These are phyloP conservation scores for Drosophila meridiana DNA, from an alignment of 2,888 invertebrate species.

Conservation along the genomic window DNA sequence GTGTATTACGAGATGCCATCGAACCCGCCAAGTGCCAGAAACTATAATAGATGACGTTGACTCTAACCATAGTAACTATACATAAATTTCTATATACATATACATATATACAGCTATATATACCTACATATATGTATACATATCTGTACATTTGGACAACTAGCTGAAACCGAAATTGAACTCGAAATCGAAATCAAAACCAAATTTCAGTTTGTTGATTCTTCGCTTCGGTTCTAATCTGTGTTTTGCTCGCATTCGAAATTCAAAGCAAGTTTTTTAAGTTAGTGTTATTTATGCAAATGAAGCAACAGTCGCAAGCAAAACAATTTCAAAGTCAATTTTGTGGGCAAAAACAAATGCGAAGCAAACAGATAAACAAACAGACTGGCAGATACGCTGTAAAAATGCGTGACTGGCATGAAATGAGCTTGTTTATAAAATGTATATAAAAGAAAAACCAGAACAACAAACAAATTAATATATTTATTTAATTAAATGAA, in stretches of 20 bases:
- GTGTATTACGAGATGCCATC: slow-evolving; percentile 49
- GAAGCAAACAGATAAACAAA: slow-evolving; percentile 10
- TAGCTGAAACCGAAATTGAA: slow-evolving; percentile 20
- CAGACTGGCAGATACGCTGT: slow-evolving; percentile 26
- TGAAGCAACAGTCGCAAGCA: slow-evolving; percentile 1
- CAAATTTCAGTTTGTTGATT: slow-evolving; percentile 1
- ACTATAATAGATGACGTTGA: slow-evolving; percentile 20
- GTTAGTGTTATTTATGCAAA: slow-evolving; percentile 79
- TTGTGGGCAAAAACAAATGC: slow-evolving; percentile 13
- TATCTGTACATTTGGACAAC: too few relatives aligned
- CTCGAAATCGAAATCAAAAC: neutral
- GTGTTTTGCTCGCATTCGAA: slow-evolving; percentile 27
- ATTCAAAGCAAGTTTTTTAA: slow-evolving; percentile 80
- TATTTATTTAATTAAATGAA: neutral
- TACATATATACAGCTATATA: neutral
- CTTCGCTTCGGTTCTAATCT: slow-evolving; percentile 12
- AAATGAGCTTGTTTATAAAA: slow-evolving; percentile 2
- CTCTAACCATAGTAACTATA: slow-evolving; percentile 2
- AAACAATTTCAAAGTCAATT: slow-evolving; percentile 25
- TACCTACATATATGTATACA: neutral
- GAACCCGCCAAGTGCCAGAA: slow-evolving; percentile 41
- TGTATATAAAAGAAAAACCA: neutral
- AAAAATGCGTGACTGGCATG: slow-evolving; percentile 7
- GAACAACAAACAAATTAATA: neutral
- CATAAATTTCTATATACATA: neutral